A percentile compares a stretch with the other conserved stretches of the same genome.
These are phyloP conservation scores for Perdita meconis DNA, from an alignment of 2,888 invertebrate species.

Conservation along the genomic window DNA sequence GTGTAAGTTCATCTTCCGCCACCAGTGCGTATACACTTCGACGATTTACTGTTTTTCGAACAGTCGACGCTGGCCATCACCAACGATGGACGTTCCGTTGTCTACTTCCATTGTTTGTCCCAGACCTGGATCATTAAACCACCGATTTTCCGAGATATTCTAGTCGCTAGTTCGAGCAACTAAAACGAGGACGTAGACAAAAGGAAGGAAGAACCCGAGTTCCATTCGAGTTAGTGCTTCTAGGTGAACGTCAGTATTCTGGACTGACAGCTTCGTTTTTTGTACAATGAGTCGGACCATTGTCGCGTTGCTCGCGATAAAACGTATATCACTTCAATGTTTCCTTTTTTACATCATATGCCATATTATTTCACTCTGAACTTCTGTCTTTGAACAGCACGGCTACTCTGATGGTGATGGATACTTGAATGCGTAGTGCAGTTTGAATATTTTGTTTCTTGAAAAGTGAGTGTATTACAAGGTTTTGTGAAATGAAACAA, in stretches of 20 bases:
- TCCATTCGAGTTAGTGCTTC: constrained; percentile 28
- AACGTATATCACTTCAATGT: constrained; percentile 37
- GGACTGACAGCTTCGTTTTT: constrained; percentile 40
- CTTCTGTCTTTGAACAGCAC: neutral
- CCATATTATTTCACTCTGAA: neutral
- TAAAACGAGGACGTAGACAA: constrained; percentile 16
- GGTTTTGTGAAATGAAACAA: neutral
- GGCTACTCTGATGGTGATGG: neutral
- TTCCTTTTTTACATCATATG: neutral
- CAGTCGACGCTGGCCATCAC: constrained; percentile 12
- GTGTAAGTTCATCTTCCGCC: constrained; percentile 63
- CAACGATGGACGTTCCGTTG: neutral
- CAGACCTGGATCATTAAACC: neutral
- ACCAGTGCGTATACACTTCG: constrained; percentile 1
- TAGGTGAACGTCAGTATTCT: constrained; percentile 54
- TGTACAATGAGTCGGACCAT: constrained; percentile 44
- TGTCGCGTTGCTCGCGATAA: constrained; percentile 51
- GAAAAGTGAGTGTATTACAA: constrained; percentile 11
- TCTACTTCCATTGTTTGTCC: neutral
- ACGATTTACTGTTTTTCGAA: constrained; percentile 31
- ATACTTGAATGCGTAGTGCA: neutral
- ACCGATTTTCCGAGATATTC: neutral
- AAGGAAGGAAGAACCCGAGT: constrained; percentile 29
- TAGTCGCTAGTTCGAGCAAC: neutral
- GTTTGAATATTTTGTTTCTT: neutral